phyloP scores from a whole-genome alignment of 2,113 vertebrate genomes.

The Cynopterus brachyotis region DNA sequence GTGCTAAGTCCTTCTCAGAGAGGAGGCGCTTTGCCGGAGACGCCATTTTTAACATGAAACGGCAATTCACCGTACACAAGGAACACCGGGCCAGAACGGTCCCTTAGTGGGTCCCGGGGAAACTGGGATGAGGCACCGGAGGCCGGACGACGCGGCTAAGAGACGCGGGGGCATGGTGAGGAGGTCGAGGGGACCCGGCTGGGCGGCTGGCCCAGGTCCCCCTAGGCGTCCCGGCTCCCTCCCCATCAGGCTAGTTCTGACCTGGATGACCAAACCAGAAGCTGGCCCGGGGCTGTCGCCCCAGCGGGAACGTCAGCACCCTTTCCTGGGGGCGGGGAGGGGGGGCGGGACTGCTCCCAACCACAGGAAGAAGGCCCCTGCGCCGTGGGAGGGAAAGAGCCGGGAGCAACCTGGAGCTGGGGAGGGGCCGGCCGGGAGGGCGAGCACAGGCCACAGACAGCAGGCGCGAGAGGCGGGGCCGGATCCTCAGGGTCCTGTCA shows the following conservation, averaged over 20 bases:
- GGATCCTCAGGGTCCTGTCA: background rate
- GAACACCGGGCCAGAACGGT: rapidly evolving
- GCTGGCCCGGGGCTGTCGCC: no score
- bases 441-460: no score
- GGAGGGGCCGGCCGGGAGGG: no score
- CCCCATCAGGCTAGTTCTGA: background rate
- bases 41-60: background rate
- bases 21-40: background rate
- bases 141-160: rapidly evolving
- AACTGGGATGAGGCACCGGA: rapidly evolving
- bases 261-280: background rate
- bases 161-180: rapidly evolving
- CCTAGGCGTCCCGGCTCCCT: rapidly evolving
- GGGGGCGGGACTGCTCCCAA: background rate
- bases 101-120: background rate
- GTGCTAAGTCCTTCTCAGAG: no score
- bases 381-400: rapidly evolving
- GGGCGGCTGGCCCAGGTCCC: background rate
- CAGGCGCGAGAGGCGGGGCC: background rate
- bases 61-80: background rate
- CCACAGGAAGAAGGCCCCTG: background rate
- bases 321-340: background rate
- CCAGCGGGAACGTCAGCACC: background rate
- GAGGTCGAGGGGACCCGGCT: background rate
- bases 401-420: no score